Evolutionary conservation across 2,888 invertebrate species (phyloP).

Genomic region (Taenaris catops): DNA sequence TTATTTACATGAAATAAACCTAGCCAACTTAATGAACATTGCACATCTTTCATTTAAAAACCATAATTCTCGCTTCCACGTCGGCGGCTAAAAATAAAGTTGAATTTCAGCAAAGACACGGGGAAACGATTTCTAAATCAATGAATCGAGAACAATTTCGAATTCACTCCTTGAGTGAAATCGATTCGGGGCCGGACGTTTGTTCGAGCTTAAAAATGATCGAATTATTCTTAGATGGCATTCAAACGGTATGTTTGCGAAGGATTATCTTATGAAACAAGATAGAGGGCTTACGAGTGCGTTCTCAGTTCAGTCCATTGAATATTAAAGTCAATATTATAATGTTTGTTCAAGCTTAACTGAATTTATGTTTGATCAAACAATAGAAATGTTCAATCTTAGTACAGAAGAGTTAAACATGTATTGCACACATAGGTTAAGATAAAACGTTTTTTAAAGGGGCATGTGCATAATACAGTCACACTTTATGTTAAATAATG

Average conservation of each 20-base stretch:
- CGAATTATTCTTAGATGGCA: conserved; percentile 19
- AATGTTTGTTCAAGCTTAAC: conserved; percentile 1
- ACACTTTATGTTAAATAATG: no score
- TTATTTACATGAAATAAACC: no score
- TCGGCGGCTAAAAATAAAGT: conserved; percentile 5
- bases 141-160: conserved; percentile 54
- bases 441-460: no score
- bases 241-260: conserved; percentile 9
- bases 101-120: conserved; percentile 25
- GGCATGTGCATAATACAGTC: no score
- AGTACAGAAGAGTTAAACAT: no score
- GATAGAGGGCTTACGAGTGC: conserved; percentile 11
- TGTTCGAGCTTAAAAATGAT: conserved; percentile 47
- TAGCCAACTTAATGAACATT: no score
- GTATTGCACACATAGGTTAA: no score
- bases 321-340: conserved; percentile 4
- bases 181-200: conserved; percentile 47
- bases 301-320: conserved; percentile 4
- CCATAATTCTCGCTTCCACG: conserved; percentile 5
- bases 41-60: background rate
- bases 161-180: conserved; percentile 48
- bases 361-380: background rate
- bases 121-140: conserved; percentile 66
- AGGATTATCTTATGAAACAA: conserved; percentile 11
- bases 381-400: no score